Evolutionary conservation across 2,113 vertebrate species (phyloP).

Genomic region (Onychorhynchus coronatus): DNA sequence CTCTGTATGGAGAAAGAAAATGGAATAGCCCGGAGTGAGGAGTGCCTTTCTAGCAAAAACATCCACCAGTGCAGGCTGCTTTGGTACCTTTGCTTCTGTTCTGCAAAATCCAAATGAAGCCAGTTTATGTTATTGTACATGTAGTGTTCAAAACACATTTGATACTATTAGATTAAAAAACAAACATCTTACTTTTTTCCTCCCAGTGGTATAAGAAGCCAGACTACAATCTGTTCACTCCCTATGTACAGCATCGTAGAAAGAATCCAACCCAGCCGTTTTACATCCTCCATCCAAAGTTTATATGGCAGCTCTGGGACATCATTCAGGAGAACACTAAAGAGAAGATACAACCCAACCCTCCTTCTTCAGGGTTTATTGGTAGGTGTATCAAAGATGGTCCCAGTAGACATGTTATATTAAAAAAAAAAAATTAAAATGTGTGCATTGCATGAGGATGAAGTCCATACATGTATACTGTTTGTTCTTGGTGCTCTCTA

Average conservation of each 20-base stretch:
- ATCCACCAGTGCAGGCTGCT: background rate
- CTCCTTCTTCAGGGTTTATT: conserved; percentile 97
- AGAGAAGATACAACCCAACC: conserved; percentile 97
- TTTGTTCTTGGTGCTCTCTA: background rate
- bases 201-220: conserved; percentile 92
- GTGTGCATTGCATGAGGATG: background rate
- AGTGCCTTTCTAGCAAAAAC: background rate
- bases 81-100: background rate
- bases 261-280: conserved; percentile 87
- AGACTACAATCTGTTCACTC: conserved; percentile 95
- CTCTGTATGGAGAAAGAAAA: background rate
- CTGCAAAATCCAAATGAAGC: background rate
- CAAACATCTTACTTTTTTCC: background rate
- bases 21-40: background rate
- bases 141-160: background rate
- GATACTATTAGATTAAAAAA: background rate
- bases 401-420: background rate
- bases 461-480: background rate
- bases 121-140: background rate
- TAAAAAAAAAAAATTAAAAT: background rate
- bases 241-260: conserved; percentile 87
- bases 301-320: conserved; percentile 97
- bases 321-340: conserved; percentile 95
- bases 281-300: conserved; percentile 96
- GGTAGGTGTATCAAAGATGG: conserved; percentile 73